A percentile compares a stretch with the other conserved stretches of the same genome.
phyloP scores from a whole-genome alignment of 2,888 invertebrate genomes.

The Oasisia sp. region DNA sequence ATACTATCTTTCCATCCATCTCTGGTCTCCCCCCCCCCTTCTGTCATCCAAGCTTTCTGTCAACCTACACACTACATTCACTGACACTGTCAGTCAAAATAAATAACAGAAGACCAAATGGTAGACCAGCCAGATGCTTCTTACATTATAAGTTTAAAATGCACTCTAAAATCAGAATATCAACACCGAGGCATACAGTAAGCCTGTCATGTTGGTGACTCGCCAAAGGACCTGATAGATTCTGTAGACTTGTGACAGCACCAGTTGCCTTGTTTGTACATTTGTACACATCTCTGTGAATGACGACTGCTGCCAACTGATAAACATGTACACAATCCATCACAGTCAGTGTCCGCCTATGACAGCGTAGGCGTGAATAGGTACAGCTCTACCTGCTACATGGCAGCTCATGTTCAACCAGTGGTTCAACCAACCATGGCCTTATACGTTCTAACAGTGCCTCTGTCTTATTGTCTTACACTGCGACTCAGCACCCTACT shows the following conservation, averaged over 20 bases:
- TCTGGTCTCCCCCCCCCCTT: no score
- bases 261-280: neutral
- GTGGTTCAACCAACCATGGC: neutral
- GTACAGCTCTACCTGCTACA: neutral
- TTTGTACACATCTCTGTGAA: neutral
- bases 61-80: no score
- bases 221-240: neutral
- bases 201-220: neutral
- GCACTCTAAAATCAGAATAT: neutral
- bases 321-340: neutral
- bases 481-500: no score
- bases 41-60: no score
- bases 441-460: neutral
- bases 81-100: neutral
- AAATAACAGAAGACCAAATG: neutral
- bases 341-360: neutral
- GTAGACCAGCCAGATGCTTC: neutral
- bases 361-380: neutral
- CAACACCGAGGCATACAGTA: neutral
- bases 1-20: no score
- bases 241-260: neutral
- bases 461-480: no score
- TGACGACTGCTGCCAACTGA: neutral
- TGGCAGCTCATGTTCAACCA: neutral
- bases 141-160: neutral